Evolutionary conservation across 2,888 invertebrate genomes (phyloP).

Genomic region (Hypomecis atomaria): DNA sequence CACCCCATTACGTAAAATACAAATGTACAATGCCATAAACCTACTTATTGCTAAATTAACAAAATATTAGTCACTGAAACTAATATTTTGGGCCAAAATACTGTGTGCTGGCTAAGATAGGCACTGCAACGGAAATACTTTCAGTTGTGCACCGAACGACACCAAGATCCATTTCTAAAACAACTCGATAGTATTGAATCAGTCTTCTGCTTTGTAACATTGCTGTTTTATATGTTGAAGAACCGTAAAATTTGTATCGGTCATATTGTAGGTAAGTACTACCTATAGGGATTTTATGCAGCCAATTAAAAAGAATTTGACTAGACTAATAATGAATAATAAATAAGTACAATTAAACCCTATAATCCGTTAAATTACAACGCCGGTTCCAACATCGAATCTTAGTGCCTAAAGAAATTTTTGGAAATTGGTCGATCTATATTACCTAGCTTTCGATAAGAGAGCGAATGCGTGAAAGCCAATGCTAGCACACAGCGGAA

Average conservation of each 20-base stretch:
- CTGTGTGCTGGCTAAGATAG: slow-evolving; percentile 59
- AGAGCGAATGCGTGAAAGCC: slow-evolving; percentile 51
- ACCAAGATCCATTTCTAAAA: slow-evolving; percentile 52
- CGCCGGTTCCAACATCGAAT: slow-evolving; percentile 47
- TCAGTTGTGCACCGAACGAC: slow-evolving; percentile 46
- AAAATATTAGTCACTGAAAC: slow-evolving; percentile 55
- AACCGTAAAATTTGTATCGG: slow-evolving; percentile 15
- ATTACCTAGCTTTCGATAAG: slow-evolving; percentile 42
- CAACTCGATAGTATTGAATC: slow-evolving; percentile 30
- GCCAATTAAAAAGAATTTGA: slow-evolving; percentile 52
- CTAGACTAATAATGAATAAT: slow-evolving; percentile 62
- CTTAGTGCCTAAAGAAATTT: slow-evolving; percentile 55
- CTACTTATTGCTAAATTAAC: slow-evolving; percentile 67
- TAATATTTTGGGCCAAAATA: slow-evolving; percentile 50
- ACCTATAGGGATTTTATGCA: slow-evolving; percentile 32
- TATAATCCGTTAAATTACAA: slow-evolving; percentile 39
- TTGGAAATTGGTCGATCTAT: slow-evolving; percentile 34
- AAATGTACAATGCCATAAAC: slow-evolving; percentile 51
- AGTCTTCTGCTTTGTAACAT: slow-evolving; percentile 40
- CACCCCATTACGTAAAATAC: slow-evolving; percentile 49
- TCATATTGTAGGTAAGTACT: not conserved
- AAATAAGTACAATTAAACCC: slow-evolving; percentile 61
- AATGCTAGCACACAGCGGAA: slow-evolving; percentile 54
- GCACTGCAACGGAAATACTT: slow-evolving; percentile 41
- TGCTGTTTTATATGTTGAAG: slow-evolving; percentile 11